Evolutionary conservation across 2,797 vertebrate genomes (phyloP), one percentile per base, ranked within the genome.

Genomic region (Lates japonicus): DNA sequence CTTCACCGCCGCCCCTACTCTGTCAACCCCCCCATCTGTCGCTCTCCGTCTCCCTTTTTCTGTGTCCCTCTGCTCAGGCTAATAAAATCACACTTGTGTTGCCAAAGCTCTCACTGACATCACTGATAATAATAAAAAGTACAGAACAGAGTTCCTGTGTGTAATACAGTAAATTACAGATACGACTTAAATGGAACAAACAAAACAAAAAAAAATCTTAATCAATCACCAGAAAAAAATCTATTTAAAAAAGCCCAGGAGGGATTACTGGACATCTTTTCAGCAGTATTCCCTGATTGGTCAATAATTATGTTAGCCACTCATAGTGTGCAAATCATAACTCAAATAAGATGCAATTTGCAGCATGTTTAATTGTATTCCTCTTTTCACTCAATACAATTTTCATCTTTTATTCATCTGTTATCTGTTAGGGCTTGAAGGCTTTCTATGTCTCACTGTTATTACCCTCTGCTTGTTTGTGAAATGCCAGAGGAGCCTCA

Each of bases 391-490:
- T 80, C 63, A 42, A 76, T 78, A 69, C 11, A 57, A 7, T 67
- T 84, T 58, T 57, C 62, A 72, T 82, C 74, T 86, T 87, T 85
- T 81, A 81, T 81, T 90, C 71, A 68, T 83, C 66, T 19, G 42
- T 66, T 22, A 68, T 83, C 66, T 19, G 42, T 66, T 22, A 14
- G 65, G 62, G 41, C 80, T 74, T 55, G 63, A 72, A 74, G 55
- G 73, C 76, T 68, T 71, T 60, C 54, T 5, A 66, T 19, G 39
- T 79, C 46, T 74, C 69, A 0, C 70, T 70, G 55, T 89, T 88
- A 74, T 90, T 88, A 78, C 75, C 72, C 79, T 82, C 66, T 70
- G 86, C 82, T 78, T 89, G 73, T 87, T 85, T 87, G 84, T 78
- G 60, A 88, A 86, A 88, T 85, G 81, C 86, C 88, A 87, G 75